Conservation (phyloP, 1,140 invertebrate species). For the Nymphalis io region DNA sequence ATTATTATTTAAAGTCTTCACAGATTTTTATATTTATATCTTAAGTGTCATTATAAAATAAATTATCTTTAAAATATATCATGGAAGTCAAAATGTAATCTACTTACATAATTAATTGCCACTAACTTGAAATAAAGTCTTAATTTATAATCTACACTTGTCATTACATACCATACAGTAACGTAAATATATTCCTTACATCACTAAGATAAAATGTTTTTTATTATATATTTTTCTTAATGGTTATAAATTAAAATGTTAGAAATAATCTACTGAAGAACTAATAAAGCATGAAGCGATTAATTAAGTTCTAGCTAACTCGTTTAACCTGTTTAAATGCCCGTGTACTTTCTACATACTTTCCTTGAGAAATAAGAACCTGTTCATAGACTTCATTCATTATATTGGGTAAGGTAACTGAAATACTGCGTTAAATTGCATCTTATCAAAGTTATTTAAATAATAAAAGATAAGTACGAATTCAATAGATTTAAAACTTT, state of each 20-base stretch:
- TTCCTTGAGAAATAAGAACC: slow-evolving; percentile 29
- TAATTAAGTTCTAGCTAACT: slow-evolving; percentile 24
- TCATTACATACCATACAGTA: neutral
- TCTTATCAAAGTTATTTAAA: neutral
- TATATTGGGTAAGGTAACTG: neutral
- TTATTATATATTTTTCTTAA: slow-evolving; percentile 1
- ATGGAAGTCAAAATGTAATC: neutral
- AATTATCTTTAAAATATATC: neutral
- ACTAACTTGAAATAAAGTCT: neutral
- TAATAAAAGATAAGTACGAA: no score
- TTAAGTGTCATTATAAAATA: neutral
- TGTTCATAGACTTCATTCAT: slow-evolving; percentile 25
- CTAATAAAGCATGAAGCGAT: slow-evolving; percentile 18
- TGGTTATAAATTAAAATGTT: slow-evolving; percentile 7
- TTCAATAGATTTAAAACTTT: no score
- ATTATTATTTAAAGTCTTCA: no score
- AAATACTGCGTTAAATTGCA: neutral
- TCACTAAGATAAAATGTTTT: neutral
- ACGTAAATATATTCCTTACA: slow-evolving; percentile 1
- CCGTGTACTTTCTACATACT: slow-evolving; percentile 27
- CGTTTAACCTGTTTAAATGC: slow-evolving; percentile 20
- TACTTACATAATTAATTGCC: neutral
- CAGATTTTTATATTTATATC: neutral
- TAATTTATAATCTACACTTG: neutral
- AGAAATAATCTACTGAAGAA: slow-evolving; percentile 12